Conservation (phyloP, 2,113 vertebrate genomes). For the Morphnarchus princeps region DNA sequence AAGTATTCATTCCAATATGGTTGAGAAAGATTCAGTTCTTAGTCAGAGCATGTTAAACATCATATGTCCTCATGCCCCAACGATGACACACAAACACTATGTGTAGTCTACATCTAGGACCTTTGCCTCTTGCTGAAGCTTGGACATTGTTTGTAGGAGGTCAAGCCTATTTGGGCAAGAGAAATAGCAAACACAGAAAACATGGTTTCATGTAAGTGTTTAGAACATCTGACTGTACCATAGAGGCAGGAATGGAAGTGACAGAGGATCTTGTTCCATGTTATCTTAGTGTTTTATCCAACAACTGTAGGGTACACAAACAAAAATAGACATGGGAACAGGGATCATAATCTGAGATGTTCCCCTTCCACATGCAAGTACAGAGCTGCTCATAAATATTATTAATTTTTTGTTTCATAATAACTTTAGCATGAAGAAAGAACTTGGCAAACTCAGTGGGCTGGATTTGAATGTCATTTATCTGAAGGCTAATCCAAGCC, state of each 20-base stretch:
- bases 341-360: neutral
- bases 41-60: neutral
- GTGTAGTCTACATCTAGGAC: neutral
- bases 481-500: neutral
- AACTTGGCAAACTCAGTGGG: neutral
- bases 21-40: neutral
- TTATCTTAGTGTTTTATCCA: neutral
- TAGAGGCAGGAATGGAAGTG: neutral
- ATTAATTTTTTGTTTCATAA: conserved; percentile 13
- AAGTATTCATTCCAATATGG: neutral
- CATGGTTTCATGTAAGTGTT: neutral
- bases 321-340: conserved; percentile 13
- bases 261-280: neutral
- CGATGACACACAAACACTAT: neutral
- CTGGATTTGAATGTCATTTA: neutral
- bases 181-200: neutral
- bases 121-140: neutral
- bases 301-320: neutral
- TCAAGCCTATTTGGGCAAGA: neutral
- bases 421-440: conserved; percentile 26
- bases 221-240: neutral
- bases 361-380: neutral
- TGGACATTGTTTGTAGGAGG: neutral
- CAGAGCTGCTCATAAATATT: neutral
- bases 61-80: neutral